Evolutionary conservation across 2,113 vertebrate species (phyloP).

Genomic region (Lagopus muta): DNA sequence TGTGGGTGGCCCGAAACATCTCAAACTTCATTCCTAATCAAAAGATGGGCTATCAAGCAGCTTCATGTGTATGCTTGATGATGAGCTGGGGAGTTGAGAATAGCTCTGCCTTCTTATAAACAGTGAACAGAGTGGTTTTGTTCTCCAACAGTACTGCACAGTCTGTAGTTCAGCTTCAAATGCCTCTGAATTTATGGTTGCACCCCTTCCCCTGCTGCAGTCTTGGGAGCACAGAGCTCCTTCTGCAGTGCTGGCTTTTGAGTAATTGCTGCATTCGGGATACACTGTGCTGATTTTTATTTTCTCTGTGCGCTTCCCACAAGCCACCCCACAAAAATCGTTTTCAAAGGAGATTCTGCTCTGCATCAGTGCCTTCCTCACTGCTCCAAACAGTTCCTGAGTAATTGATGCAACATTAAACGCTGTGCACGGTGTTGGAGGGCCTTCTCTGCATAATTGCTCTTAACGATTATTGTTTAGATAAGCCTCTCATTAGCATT

Average conservation of each 20-base stretch:
- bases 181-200: neutral
- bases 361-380: neutral
- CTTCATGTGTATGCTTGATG: neutral
- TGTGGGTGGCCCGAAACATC: slow-evolving; percentile 21
- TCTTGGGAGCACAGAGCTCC: neutral
- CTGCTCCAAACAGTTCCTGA: neutral
- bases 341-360: neutral
- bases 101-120: slow-evolving; percentile 13
- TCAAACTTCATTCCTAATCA: neutral
- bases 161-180: slow-evolving; percentile 2
- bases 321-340: neutral
- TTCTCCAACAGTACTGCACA: slow-evolving; percentile 54
- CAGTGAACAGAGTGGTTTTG: slow-evolving; percentile 58
- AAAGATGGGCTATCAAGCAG: neutral
- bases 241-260: neutral
- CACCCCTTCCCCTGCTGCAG: neutral
- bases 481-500: slow-evolving; percentile 37
- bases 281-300: neutral
- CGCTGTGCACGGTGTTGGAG: neutral
- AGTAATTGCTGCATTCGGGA: neutral
- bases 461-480: slow-evolving; percentile 28
- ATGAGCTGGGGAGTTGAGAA: neutral
- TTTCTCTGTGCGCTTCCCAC: neutral
- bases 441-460: slow-evolving; percentile 8
- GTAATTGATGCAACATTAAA: slow-evolving; percentile 48